A percentile compares a stretch with the other conserved stretches of the same genome.
phyloP scores from a whole-genome alignment of 2,888 invertebrate genomes.

The Coenonympha arcania region DNA sequence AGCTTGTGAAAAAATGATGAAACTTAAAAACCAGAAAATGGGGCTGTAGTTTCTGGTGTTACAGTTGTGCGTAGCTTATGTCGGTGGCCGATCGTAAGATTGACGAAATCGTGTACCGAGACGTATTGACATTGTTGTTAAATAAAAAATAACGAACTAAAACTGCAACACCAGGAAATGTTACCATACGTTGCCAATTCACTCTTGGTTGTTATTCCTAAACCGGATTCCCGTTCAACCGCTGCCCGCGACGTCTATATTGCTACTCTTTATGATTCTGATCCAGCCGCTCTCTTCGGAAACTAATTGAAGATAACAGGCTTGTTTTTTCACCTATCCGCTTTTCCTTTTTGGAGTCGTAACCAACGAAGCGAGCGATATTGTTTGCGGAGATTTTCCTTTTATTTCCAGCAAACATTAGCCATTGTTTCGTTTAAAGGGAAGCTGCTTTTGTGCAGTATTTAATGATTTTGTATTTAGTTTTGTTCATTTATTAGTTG shows the following conservation, averaged over 20 bases:
- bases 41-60: too few species aligned
- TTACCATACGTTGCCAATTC: slow-evolving; percentile 1
- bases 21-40: too few species aligned
- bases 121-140: too few species aligned
- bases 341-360: slow-evolving; percentile 44
- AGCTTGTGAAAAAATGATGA: too few species aligned
- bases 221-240: slow-evolving; percentile 48
- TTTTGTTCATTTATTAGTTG: background rate
- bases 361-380: slow-evolving; percentile 15
- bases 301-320: slow-evolving; percentile 68
- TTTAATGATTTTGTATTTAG: background rate
- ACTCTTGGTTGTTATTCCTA: slow-evolving; percentile 41
- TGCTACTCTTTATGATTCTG: slow-evolving; percentile 55
- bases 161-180: background rate
- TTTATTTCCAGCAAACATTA: slow-evolving; percentile 7
- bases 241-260: slow-evolving; percentile 41
- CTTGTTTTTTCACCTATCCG: slow-evolving; percentile 55
- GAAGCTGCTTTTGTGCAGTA: background rate
- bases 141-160: background rate
- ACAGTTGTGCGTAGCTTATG: too few species aligned
- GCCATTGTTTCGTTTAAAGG: slow-evolving; percentile 1
- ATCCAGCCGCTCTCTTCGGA: slow-evolving; percentile 51
- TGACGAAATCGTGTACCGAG: too few species aligned
- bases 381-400: slow-evolving; percentile 13
- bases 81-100: too few species aligned